phyloP scores from a whole-genome alignment of 1,140 invertebrate genomes.

The Colletes gigas region DNA sequence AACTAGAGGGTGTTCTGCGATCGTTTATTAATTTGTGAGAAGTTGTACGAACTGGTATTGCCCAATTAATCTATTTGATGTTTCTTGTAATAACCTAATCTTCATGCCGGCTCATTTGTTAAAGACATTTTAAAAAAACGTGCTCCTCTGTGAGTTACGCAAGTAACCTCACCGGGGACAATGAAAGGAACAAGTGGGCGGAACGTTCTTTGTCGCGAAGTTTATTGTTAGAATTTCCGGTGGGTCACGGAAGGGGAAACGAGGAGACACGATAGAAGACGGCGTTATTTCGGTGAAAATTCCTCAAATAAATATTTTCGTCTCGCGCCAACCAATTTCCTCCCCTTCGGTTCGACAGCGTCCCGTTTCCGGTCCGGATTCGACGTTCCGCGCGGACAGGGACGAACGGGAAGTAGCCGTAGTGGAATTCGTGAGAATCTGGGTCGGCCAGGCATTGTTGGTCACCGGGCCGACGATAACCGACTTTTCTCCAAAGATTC shows the following conservation, averaged over 20 bases:
- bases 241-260: not conserved
- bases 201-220: constrained; percentile 2
- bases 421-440: constrained; percentile 61
- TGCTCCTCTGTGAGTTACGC: no score
- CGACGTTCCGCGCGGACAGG: not conserved
- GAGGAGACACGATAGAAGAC: constrained; percentile 31
- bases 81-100: no score
- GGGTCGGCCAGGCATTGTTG: constrained; percentile 35
- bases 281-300: constrained; percentile 62
- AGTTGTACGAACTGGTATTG: no score
- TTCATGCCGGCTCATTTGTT: no score
- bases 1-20: no score
- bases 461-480: constrained; percentile 30
- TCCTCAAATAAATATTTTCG: constrained; percentile 72
- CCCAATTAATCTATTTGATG: no score
- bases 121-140: not conserved
- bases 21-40: no score
- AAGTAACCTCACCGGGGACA: no score
- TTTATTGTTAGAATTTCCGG: constrained; percentile 41
- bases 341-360: constrained; percentile 28
- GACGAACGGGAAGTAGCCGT: constrained; percentile 35
- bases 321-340: constrained; percentile 48
- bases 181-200: no score
- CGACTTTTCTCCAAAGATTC: constrained; percentile 34
- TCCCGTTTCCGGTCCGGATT: constrained; percentile 48